These are phyloP conservation scores for Gymnocypris eckloni DNA, from an alignment of 2,797 vertebrate species.

Conservation along the genomic window DNA sequence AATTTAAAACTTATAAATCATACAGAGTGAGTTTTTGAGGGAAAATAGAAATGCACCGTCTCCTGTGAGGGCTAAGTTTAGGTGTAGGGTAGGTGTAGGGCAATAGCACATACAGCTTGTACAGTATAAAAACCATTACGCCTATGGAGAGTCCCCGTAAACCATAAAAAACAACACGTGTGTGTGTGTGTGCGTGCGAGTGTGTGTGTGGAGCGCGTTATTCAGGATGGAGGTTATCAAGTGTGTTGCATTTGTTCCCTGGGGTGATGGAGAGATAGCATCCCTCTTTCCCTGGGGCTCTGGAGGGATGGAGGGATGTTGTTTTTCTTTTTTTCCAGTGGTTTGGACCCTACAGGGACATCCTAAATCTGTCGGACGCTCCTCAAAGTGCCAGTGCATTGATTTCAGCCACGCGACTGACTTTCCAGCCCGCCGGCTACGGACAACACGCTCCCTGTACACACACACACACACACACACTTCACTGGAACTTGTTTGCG, in stretches of 20 bases:
- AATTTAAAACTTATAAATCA: too few species aligned
- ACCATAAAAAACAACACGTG: too few species aligned
- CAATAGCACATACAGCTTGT: too few species aligned
- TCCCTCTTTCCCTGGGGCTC: conserved; percentile 16
- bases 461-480: conserved; percentile 42
- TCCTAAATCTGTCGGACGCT: conserved; percentile 76
- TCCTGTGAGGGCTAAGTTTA: too few species aligned
- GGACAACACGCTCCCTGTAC: conserved; percentile 35
- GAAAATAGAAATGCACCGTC: too few species aligned
- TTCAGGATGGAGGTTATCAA: conserved; percentile 48
- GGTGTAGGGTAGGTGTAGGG: too few species aligned
- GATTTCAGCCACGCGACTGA: conserved; percentile 79
- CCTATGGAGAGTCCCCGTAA: too few species aligned
- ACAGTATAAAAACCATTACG: too few species aligned
- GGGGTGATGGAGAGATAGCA: conserved; percentile 33
- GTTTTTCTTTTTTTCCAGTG: conserved; percentile 44
- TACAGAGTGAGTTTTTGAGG: too few species aligned
- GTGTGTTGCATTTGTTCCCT: conserved; percentile 39
- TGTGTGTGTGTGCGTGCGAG: too few species aligned
- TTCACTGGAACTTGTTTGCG: conserved; percentile 42
- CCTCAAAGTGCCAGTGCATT: conserved; percentile 83
- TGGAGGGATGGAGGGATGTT: conserved; percentile 30
- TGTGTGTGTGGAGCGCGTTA: conserved; percentile 15
- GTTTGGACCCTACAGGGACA: conserved; percentile 46
- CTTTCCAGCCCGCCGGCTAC: conserved; percentile 71